A percentile compares a stretch with the other conserved stretches of the same genome.
Conservation (phyloP, 2,113 vertebrate genomes). For the Dicrurus megarhynchus region DNA sequence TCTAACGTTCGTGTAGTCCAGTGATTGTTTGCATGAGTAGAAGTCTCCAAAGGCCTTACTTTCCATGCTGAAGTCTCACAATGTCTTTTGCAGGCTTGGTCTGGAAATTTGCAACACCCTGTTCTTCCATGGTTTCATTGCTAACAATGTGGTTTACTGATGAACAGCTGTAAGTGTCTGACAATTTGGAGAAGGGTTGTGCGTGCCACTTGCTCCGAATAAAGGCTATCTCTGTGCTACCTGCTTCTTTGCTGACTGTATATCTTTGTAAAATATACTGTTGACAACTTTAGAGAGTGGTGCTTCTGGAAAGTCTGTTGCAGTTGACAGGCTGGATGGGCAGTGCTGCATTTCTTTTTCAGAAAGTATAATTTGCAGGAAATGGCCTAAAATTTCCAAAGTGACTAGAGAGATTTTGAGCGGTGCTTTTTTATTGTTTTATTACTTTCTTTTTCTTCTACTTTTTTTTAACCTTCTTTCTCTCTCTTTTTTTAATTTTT, state of each 20-base stretch:
- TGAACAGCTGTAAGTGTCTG: background rate
- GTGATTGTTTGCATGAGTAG: conserved; percentile 41
- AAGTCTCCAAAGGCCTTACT: conserved; percentile 18
- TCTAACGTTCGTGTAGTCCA: background rate
- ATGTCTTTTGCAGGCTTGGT: conserved; percentile 43
- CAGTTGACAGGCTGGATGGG: background rate
- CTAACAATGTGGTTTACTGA: background rate
- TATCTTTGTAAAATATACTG: conserved; percentile 20
- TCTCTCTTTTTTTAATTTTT: fast-evolving
- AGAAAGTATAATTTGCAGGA: background rate
- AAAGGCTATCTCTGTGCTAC: background rate
- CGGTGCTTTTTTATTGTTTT: background rate
- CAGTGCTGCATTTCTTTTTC: background rate
- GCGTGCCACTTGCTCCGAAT: background rate
- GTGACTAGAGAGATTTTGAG: background rate
- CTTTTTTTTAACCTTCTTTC: background rate
- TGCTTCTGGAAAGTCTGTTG: conserved; percentile 11
- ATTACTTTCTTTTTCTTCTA: background rate
- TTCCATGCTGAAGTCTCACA: conserved; percentile 35
- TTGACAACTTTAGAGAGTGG: conserved; percentile 60
- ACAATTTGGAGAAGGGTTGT: background rate
- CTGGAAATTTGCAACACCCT: conserved; percentile 31
- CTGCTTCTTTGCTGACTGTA: background rate
- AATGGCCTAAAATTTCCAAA: background rate
- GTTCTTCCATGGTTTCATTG: conserved; percentile 23